phyloP scores from a whole-genome alignment of 2,888 invertebrate species.

The Agrochola circellaris region DNA sequence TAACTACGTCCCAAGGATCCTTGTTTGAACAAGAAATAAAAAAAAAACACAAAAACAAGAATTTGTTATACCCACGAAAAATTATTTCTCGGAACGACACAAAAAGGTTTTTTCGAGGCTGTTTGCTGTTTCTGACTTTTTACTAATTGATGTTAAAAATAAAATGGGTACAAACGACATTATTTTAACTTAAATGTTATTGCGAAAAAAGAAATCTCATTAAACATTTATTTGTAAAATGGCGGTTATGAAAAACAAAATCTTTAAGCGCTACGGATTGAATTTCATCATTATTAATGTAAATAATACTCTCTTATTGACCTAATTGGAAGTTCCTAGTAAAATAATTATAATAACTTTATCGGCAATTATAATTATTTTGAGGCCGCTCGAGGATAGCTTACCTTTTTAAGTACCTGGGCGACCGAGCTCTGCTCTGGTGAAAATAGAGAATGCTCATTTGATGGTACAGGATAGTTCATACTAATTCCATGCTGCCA shows the following conservation, averaged over 20 bases:
- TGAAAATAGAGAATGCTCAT: too few species aligned
- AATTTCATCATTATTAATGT: conserved; percentile 63
- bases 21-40: not conserved
- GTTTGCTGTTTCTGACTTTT: conserved; percentile 1
- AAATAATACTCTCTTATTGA: conserved; percentile 60
- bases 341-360: conserved; percentile 10
- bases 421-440: too few species aligned
- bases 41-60: not conserved
- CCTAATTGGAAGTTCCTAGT: conserved; percentile 42
- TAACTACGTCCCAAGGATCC: not conserved
- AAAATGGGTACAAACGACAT: not conserved
- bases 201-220: conserved; percentile 13
- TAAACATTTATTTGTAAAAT: conserved; percentile 21
- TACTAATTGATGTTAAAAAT: conserved; percentile 1
- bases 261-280: conserved; percentile 32
- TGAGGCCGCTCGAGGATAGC: not conserved
- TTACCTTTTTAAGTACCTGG: not conserved
- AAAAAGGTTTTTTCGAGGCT: not conserved
- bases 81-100: too few species aligned
- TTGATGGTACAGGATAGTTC: too few species aligned
- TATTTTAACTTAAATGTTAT: not conserved
- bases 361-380: conserved; percentile 1
- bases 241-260: conserved; percentile 33
- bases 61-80: not conserved
- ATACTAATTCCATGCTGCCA: too few species aligned